Base-by-base conservation (phyloP, 1,140 invertebrate genomes). In the Bombus cullumanus region DNA sequence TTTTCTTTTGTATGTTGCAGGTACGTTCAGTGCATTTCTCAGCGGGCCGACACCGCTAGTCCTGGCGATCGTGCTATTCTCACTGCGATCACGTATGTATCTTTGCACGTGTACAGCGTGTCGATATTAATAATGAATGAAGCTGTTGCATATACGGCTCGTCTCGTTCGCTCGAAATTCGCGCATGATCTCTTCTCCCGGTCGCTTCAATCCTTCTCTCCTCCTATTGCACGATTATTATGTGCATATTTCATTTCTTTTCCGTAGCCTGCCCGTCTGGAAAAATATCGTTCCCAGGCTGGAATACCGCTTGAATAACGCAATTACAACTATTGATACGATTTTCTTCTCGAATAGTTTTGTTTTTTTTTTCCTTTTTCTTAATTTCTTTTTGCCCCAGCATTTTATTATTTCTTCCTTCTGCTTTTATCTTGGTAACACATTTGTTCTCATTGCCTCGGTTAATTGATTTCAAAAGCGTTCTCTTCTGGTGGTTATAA, bases 61-160 rank as follows among this genome's bases (percentile, higher is more conserved):
- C n/a, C 62, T 41, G 59, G 72, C 88, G 88, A 86, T 80, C 73
- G 77, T 66, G 74, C 68, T 69, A 91, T 91, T 91, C 80, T 80
- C 73, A 87, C 79, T n/a, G 66, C 71, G 83, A 89, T 91, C 87
- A 91, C 87, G 89, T 91, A 91, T 87, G 89, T 91, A 91, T 88
- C 75, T 85, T 86, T 86, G 83, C 88, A 82, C 81, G 71, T 88
- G 81, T 90, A 72, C 77, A 68, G 59, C 75, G 85, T 82, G 80
- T 88, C 80, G 84, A 85, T 91, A 91, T 91, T 91, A 90, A 88
- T 91, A 91, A 91, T 91, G 90, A 90, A 90, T 91, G 89, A 90
- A 83, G 59, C 85, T 43, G 82, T 59, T 75, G 78, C 83, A 72
- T 77, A 86, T 75, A 88, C 69, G 66, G 77, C 34, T 85, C 83